Percentiles rank a stretch among this genome's conserved stretches.
These are phyloP conservation scores for Hemithea aestivaria DNA, from an alignment of 2,888 invertebrate genomes.

Conservation along the genomic window DNA sequence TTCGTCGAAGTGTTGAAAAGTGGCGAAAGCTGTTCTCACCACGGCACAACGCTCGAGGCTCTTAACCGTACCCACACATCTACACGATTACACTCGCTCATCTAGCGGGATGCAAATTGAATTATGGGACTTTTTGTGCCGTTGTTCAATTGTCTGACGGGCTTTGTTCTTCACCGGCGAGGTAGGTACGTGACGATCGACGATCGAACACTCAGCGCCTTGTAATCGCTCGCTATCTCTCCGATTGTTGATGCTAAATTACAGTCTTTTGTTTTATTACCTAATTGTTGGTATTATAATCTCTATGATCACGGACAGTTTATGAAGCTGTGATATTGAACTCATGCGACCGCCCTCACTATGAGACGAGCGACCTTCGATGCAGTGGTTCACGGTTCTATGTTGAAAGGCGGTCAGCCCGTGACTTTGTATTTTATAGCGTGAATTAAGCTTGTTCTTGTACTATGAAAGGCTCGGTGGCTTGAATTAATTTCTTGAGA, in stretches of 20 bases:
- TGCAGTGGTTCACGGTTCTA: constrained; percentile 6
- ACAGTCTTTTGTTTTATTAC: constrained; percentile 73
- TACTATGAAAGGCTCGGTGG: constrained; percentile 3
- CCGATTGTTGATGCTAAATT: constrained; percentile 69
- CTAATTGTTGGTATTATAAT: constrained; percentile 68
- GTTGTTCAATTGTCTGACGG: constrained; percentile 67
- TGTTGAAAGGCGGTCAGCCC: constrained; percentile 17
- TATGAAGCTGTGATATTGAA: constrained; percentile 31
- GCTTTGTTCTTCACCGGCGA: constrained; percentile 70
- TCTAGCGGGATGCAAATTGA: constrained; percentile 78
- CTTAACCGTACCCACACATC: constrained; percentile 59
- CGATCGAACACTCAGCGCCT: constrained; percentile 65
- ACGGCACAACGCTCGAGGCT: constrained; percentile 50
- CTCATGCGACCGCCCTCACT: constrained; percentile 23
- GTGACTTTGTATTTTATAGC: constrained; percentile 14
- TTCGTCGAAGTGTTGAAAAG: constrained; percentile 75
- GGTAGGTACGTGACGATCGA: constrained; percentile 70
- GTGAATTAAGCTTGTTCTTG: constrained; percentile 1
- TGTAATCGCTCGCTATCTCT: constrained; percentile 59
- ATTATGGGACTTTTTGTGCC: constrained; percentile 76
- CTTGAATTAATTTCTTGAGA: constrained; percentile 3
- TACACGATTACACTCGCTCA: constrained; percentile 64
- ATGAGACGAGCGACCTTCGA: constrained; percentile 15
- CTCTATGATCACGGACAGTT: constrained; percentile 42
- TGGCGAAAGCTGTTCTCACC: constrained; percentile 73